Evolutionary conservation across 2,888 invertebrate species (phyloP).

Genomic region (Acleris laterana): DNA sequence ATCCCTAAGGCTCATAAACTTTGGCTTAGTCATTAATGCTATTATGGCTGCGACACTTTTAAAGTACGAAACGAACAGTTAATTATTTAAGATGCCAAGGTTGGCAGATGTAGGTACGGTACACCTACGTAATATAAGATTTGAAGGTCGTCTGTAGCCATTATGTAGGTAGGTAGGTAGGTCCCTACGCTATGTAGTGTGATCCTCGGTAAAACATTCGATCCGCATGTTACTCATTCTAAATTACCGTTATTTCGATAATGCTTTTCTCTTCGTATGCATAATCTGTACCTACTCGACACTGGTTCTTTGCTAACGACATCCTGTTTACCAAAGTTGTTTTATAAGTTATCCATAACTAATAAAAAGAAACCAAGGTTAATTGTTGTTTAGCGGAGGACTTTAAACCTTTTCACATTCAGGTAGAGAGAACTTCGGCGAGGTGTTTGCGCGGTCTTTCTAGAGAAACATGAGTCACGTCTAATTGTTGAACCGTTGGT

Average conservation of each 20-base stretch:
- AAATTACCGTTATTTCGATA: conserved; percentile 22
- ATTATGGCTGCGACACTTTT: background rate
- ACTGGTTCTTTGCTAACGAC: conserved; percentile 5
- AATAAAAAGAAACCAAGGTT: too few relatives aligned
- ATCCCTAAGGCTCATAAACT: too few relatives aligned
- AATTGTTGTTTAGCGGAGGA: too few relatives aligned
- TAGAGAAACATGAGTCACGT: conserved; percentile 25
- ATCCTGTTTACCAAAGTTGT: conserved; percentile 12
- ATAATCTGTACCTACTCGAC: background rate
- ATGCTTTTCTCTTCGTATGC: background rate
- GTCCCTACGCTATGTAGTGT: conserved; percentile 9
- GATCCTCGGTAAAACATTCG: conserved; percentile 6
- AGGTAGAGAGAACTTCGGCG: conserved; percentile 16
- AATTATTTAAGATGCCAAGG: background rate
- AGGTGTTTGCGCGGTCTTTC: conserved; percentile 9
- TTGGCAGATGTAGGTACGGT: conserved; percentile 1
- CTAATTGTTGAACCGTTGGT: background rate
- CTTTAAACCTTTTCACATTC: background rate
- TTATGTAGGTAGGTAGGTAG: too few relatives aligned
- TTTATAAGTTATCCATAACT: too few relatives aligned
- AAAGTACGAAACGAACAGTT: background rate
- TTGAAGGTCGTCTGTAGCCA: conserved; percentile 23
- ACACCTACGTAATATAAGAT: conserved; percentile 22
- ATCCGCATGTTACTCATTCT: conserved; percentile 21
- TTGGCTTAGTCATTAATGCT: too few relatives aligned